Percentiles rank a stretch among this genome's conserved stretches.
Conservation (phyloP, 1,140 invertebrate species). For the Aphelinus atriplicis region DNA sequence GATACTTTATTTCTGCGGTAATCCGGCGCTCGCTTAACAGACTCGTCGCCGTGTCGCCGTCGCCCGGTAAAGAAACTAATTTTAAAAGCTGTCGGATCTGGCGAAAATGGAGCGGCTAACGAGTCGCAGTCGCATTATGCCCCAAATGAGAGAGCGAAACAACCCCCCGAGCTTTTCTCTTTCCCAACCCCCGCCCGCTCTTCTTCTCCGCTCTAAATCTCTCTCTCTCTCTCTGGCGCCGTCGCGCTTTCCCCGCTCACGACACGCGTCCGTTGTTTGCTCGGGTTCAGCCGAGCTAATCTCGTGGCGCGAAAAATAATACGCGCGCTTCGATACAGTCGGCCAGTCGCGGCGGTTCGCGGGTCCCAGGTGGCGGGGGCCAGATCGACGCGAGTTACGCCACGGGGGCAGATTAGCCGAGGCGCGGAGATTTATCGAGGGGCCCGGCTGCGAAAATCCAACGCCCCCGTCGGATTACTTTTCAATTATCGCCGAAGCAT, state of each 20-base stretch:
- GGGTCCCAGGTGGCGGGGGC: no score
- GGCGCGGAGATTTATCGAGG: no score
- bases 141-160: background rate
- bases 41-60: conserved; percentile 12
- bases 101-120: conserved; percentile 41
- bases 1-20: conserved; percentile 59
- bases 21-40: conserved; percentile 38
- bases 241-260: conserved; percentile 10
- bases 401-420: no score
- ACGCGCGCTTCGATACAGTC: no score
- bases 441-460: no score
- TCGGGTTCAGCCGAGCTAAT: no score
- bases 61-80: conserved; percentile 42
- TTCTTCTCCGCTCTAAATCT: background rate
- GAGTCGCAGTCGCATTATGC: conserved; percentile 12
- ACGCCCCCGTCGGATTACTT: no score
- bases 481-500: no score
- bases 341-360: no score
- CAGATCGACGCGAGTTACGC: no score
- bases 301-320: no score
- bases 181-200: background rate
- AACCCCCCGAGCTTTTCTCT: conserved; percentile 21
- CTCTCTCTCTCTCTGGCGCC: conserved; percentile 7
- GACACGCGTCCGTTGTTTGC: no score
- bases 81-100: conserved; percentile 43